Evolutionary conservation across 1,140 invertebrate genomes (phyloP), one percentile per base, ranked within the genome.

Genomic region (Chrysomallon squamiferum): DNA sequence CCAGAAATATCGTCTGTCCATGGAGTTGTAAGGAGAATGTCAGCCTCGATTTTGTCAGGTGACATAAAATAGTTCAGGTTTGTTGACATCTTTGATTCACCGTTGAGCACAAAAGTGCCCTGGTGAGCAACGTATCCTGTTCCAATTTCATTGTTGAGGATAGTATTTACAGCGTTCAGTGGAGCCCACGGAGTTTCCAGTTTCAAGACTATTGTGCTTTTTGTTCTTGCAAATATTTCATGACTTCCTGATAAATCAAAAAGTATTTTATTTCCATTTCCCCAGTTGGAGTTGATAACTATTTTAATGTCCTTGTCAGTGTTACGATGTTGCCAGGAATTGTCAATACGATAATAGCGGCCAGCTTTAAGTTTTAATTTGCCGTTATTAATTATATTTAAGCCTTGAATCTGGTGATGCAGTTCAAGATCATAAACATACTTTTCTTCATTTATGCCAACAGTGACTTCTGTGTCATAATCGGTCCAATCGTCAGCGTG

Each of bases 271-370:
- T 70, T 59, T 30, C 65, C 65, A 32, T 54, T 68, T 27, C 57
- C 66, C 74, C 74, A 76, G 3, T 68, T 30, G 13, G 47, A 66
- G 32, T 27, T 66, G 33, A 57, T 25, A 25, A 56, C 52, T 15
- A 57, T 66, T 47, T 59, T 65, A 27, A 74, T 38, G 47, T 70
- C 59, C n/a, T 54, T 62, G 20, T 66, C 65, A 38, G 54, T 67
- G 45, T 68, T 72, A 22, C 41, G 56, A 50, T 74, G 74, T 29
- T 66, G 35, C 74, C 74, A 76, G 11, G 7, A 62, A 18, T 64
- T 59, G 15, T 22, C 25, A 18, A 70, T 3, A 5, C 54, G 43
- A n/a, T 50, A 35, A 38, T 38, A 38, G 15, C 15, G 13, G 30
- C 58, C 58, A n/a, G 30, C 38, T 18, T 58, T 32, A 18, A 70